Evolutionary conservation across 2,113 vertebrate genomes (phyloP), one percentile per base, ranked within the genome.

Genomic region (Seriola dumerili): DNA sequence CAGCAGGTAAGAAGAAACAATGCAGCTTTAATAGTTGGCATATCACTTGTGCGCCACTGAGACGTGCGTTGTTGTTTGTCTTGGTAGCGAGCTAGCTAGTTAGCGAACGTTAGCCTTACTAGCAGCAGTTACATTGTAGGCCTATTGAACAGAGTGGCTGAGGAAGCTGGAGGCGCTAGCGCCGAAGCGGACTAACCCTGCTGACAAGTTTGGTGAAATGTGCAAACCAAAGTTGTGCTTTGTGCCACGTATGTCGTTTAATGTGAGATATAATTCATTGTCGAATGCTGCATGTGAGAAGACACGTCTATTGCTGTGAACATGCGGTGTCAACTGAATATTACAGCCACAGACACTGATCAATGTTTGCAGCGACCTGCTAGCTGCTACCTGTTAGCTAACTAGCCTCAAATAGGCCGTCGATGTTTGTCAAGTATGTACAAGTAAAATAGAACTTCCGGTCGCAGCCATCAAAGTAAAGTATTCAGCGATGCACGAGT

Each of bases 1-100:
- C 10, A 71, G 65, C 76, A 89, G 93, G 93, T 94, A 90, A 91
- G 92, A n/a, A 44, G 16, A 61, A 69, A 71, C 57, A 38, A 13
- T 61, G 3, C 34, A 21, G 38, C 11, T 64, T 29, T 17, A 7
- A 16, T 6, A 6, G 42, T 29, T 62, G 23, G 29, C n/a, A 17
- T 25, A 36, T 29, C 13, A 12, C 5, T 8, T 23, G 10, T 46
- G 17, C 2, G 0, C 16, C 17, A 9, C 29, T 38, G 12, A 50
- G 4, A 59, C 46, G 29, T n/a, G 0, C 54, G 70, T 65, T 42
- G 40, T 76, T 83, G 57, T 38, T 57, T 61, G 57, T 62, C 54
- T 34, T 36, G 16, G 48, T 66, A 38, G 48, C 40, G 38, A 38
- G 76, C 44, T 57, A 40, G 89, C 71, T 64, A 75, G 73, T 79